Base-by-base conservation (phyloP, 2,888 invertebrate genomes). In the Cephus spinipes region DNA sequence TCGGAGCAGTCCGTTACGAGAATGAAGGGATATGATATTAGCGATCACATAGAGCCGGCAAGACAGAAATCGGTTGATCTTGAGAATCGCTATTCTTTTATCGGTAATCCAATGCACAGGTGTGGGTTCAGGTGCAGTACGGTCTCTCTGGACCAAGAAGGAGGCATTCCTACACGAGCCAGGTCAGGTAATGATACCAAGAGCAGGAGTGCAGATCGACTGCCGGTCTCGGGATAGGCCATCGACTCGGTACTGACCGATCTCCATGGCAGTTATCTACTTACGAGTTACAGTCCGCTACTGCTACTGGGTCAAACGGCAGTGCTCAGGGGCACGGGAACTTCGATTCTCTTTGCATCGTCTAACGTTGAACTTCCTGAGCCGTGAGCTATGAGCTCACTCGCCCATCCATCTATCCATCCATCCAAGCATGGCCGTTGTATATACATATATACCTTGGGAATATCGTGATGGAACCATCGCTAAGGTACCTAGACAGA, bases 231-330 rank as follows among this genome's bases (percentile, higher is more conserved):
- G 75, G 77, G 80, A 79, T 78, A 77, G 79, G 79, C 81, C 80
- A 81, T 81, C 81, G 79, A 79, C 81, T 83, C 79, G 79, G 83
- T 83, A 84, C 84, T 82, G 84, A 87, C 82, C 85, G 85, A 87
- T 88, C 85, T 83, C 82, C 85, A 80, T 83, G 83, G 73, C 86
- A 86, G 86, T 87, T 89, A 89, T 88, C 88, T 88, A 88, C 88
- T 89, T 88, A 88, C 88, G 83, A 85, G 85, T 85, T 83, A 82
- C 81, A 81, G 83, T 83, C 84, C 83, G 84, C 85, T 81, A 86
- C 77, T 82, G 84, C 86, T 86, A 89, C 85, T 89, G 88, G 89
- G 89, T 89, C 89, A 89, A 85, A 83, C 87, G 87, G 84, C 86
- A 83, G 78, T 83, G 84, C 85, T 86, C 85, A 86, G 85, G 87